A percentile compares a stretch with the other conserved stretches of the same genome.
Conservation (phyloP, 2,113 vertebrate species). For the Actenoides lindsayi region DNA sequence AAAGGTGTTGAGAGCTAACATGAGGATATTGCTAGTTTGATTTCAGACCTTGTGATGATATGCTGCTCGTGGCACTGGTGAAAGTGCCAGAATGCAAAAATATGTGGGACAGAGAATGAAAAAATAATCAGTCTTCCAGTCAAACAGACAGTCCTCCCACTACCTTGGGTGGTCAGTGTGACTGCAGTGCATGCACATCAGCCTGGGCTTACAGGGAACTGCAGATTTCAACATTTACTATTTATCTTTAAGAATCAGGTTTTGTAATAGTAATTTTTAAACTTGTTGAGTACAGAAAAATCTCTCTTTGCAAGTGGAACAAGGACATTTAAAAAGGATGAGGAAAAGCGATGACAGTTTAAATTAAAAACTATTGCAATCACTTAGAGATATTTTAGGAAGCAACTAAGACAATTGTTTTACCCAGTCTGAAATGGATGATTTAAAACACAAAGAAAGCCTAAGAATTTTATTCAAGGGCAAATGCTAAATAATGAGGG, state of each 20-base stretch:
- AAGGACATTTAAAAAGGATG: background rate
- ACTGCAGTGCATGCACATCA: background rate
- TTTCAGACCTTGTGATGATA: background rate
- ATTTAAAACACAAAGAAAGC: background rate
- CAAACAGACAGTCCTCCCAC: background rate
- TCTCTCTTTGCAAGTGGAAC: background rate
- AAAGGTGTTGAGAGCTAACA: background rate
- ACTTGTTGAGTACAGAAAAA: background rate
- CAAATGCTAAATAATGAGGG: background rate
- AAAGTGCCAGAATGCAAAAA: background rate
- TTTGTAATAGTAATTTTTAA: background rate
- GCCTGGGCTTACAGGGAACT: background rate
- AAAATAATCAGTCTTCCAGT: background rate
- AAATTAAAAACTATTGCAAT: background rate
- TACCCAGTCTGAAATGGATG: background rate
- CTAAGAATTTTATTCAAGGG: background rate
- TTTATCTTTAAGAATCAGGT: background rate
- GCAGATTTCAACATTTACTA: background rate
- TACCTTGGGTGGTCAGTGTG: background rate
- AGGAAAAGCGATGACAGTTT: background rate
- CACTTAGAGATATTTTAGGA: background rate
- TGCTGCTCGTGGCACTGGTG: background rate
- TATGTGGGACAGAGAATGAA: background rate
- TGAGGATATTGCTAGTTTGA: background rate
- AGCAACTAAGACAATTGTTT: background rate